A percentile compares a stretch with the other conserved stretches of the same genome.
Conservation (phyloP, 35 echinoderm and acorn worm genomes). For the Apostichopus californicus region DNA sequence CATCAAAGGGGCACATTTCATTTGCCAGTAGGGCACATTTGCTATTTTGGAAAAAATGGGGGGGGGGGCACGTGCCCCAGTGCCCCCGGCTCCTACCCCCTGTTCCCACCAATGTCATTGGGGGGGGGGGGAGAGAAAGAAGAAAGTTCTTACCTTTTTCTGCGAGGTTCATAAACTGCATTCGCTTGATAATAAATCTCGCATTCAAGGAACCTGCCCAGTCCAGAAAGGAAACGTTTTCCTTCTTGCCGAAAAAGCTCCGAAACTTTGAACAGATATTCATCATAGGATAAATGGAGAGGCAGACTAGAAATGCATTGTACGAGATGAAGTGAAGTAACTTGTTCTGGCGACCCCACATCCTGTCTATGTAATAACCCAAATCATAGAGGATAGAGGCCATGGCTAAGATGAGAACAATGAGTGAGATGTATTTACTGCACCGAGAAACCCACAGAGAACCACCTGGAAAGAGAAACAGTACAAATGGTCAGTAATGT, state of each 20-base stretch:
- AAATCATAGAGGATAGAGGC: slow-evolving; percentile 22
- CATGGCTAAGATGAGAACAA: neutral
- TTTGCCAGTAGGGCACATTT: too few relatives aligned
- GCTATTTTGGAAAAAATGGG: too few relatives aligned
- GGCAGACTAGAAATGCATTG: slow-evolving; percentile 10
- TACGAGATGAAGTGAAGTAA: slow-evolving; percentile 39
- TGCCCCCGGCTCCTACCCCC: too few relatives aligned
- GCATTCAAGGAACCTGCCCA: slow-evolving; percentile 27
- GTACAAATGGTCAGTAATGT: too few relatives aligned
- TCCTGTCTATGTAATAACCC: slow-evolving; percentile 16
- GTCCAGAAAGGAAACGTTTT: slow-evolving; percentile 5
- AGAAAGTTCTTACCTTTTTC: slow-evolving; percentile 7
- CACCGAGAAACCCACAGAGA: neutral
- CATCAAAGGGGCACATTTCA: too few relatives aligned
- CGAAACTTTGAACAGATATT: slow-evolving; percentile 37
- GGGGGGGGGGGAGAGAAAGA: too few relatives aligned
- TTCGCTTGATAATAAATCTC: slow-evolving; percentile 30
- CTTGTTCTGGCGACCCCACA: slow-evolving; percentile 29
- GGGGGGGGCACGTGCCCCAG: too few relatives aligned
- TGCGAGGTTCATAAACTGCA: slow-evolving; percentile 32
- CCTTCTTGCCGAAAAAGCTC: slow-evolving; percentile 11
- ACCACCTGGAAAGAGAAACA: slow-evolving; percentile 5
- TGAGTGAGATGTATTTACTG: neutral
- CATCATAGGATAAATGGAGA: slow-evolving; percentile 21
- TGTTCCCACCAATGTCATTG: too few relatives aligned